phyloP scores from a whole-genome alignment of 1,140 invertebrate genomes.

The Zeugodacus cucurbitae region DNA sequence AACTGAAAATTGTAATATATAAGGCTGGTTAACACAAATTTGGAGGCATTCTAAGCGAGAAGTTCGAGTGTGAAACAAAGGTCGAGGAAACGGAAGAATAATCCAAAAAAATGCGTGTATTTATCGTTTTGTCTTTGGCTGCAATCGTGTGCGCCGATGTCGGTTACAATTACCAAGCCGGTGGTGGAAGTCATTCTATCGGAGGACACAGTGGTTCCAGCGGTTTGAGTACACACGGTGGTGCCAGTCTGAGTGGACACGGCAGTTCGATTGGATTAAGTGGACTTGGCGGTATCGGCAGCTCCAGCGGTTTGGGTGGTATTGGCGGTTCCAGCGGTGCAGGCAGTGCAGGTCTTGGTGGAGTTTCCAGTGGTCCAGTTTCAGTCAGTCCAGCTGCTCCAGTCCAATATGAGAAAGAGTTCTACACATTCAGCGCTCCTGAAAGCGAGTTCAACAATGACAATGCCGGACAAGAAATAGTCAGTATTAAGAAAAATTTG shows the following conservation, averaged over 20 bases:
- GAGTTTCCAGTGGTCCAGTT: neutral
- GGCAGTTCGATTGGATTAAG: neutral
- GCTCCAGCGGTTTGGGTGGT: neutral
- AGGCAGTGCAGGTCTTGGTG: conserved; percentile 33
- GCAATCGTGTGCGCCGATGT: conserved; percentile 53
- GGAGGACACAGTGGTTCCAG: conserved; percentile 24
- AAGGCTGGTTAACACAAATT: neutral
- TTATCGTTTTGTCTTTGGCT: conserved; percentile 56
- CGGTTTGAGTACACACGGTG: conserved; percentile 22
- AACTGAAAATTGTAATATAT: neutral
- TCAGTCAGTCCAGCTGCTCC: conserved; percentile 15
- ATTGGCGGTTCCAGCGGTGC: neutral
- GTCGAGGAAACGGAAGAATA: neutral
- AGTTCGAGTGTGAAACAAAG: neutral
- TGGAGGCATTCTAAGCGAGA: neutral
- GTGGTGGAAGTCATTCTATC: neutral
- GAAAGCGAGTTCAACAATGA: conserved; percentile 52
- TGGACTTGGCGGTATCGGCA: neutral
- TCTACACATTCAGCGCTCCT: conserved; percentile 58
- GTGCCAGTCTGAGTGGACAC: neutral
- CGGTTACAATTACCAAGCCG: conserved; percentile 56
- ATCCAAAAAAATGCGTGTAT: conserved; percentile 28
- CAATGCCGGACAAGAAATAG: conserved; percentile 48
- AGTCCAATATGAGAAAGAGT: conserved; percentile 51
- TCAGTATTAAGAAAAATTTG: conserved; percentile 50